phyloP scores from a whole-genome alignment of 1,140 invertebrate species.

The Augochlora pura region DNA sequence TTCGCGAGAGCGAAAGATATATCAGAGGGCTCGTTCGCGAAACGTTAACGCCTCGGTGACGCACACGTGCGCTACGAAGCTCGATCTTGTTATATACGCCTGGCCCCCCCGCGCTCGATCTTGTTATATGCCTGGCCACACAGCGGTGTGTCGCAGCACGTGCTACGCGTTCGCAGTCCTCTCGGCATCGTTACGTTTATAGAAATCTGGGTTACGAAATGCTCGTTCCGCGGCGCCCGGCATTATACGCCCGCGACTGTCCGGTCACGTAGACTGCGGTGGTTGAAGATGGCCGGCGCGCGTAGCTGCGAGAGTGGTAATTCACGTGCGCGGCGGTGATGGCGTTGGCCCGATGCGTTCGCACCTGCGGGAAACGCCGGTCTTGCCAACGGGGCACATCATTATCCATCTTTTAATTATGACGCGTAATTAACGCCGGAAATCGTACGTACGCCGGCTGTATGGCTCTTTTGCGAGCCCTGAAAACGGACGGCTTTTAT shows the following conservation, averaged over 20 bases:
- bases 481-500: too few relatives aligned
- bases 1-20: constrained; percentile 27
- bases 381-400: constrained; percentile 26
- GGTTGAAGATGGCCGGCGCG: constrained; percentile 39
- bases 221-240: constrained; percentile 41
- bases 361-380: constrained; percentile 52
- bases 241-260: constrained; percentile 51
- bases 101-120: too few relatives aligned
- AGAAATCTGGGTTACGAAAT: constrained; percentile 53
- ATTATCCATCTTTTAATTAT: constrained; percentile 60
- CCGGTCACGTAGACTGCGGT: constrained; percentile 55
- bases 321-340: constrained; percentile 30
- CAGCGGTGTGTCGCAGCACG: too few relatives aligned
- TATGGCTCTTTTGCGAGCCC: constrained; percentile 1
- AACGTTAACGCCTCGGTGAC: constrained; percentile 37
- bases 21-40: not conserved
- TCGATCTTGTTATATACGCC: too few relatives aligned
- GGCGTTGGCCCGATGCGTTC: too few relatives aligned
- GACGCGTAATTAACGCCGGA: constrained; percentile 37
- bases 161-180: not conserved
- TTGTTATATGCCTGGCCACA: too few relatives aligned
- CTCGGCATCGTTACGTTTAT: not conserved
- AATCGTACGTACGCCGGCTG: constrained; percentile 22
- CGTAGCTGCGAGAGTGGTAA: constrained; percentile 40
- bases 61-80: too few relatives aligned